phyloP scores from a whole-genome alignment of 2,113 vertebrate species.

The Prietella phreatophila region DNA sequence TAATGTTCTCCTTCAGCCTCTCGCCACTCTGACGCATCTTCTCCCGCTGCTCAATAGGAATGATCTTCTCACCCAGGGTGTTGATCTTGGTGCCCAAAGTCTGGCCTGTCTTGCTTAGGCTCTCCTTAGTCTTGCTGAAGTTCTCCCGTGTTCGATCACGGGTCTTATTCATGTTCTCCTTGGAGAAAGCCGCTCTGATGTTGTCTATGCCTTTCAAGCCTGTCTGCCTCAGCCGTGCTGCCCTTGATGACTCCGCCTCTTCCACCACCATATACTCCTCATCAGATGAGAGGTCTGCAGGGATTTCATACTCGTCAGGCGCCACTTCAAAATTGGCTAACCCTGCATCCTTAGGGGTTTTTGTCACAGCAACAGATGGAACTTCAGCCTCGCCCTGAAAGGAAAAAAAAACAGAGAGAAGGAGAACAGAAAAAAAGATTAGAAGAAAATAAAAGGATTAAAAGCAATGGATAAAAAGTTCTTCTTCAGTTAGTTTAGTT shows the following conservation, averaged over 20 bases:
- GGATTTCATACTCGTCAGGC: constrained; percentile 76
- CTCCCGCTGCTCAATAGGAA: constrained; percentile 87
- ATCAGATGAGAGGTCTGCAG: constrained; percentile 91
- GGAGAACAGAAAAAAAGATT: background rate
- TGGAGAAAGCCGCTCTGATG: constrained; percentile 93
- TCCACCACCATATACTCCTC: constrained; percentile 90
- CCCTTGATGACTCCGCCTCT: constrained; percentile 75
- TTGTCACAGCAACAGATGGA: constrained; percentile 82
- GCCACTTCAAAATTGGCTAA: constrained; percentile 72
- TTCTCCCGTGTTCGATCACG: constrained; percentile 82
- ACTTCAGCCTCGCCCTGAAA: constrained; percentile 83
- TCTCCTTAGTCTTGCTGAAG: constrained; percentile 89
- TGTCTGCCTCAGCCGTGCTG: constrained; percentile 83
- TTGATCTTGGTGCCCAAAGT: constrained; percentile 84
- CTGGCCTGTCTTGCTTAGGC: constrained; percentile 59
- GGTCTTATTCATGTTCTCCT: constrained; percentile 90
- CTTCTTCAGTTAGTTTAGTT: background rate
- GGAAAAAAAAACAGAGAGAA: constrained; percentile 50
- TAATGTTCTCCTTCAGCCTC: constrained; percentile 87
- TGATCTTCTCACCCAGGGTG: constrained; percentile 87
- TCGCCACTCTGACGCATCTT: constrained; percentile 85
- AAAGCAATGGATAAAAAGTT: background rate
- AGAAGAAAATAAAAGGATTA: background rate
- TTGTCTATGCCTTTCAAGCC: constrained; percentile 85
- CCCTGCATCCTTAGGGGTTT: constrained; percentile 76